These are phyloP conservation scores for Anhinga anhinga DNA, from an alignment of 2,113 vertebrate genomes.

Conservation along the genomic window DNA sequence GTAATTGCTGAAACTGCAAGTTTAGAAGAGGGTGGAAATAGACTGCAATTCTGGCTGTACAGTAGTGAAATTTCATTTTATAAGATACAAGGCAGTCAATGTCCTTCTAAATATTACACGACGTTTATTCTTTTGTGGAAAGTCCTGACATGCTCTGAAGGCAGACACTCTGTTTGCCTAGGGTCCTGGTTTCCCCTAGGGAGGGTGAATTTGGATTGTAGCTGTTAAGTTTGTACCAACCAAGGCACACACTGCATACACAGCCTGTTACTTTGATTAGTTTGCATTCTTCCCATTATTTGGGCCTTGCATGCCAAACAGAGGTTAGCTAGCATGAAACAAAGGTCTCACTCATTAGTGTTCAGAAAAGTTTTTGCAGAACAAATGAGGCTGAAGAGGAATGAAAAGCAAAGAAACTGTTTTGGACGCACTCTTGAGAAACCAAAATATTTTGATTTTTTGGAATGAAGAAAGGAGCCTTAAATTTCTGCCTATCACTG, in stretches of 20 bases:
- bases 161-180: not conserved
- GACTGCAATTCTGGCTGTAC: not conserved
- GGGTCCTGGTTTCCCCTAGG: not conserved
- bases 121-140: not conserved
- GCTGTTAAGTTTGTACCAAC: not conserved
- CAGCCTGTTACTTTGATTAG: not conserved
- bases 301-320: not conserved
- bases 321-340: not conserved
- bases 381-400: not conserved
- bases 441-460: conserved; percentile 43
- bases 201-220: not conserved
- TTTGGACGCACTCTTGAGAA: conserved; percentile 63
- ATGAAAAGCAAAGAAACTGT: conserved; percentile 36
- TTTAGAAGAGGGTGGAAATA: not conserved
- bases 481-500: conserved; percentile 58
- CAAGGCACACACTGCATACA: not conserved
- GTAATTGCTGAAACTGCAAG: not conserved
- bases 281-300: conserved; percentile 6
- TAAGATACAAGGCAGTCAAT: not conserved
- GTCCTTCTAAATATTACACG: not conserved
- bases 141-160: not conserved
- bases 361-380: not conserved
- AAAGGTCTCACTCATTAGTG: not conserved
- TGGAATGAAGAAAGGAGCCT: conserved; percentile 54
- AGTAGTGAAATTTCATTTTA: not conserved